phyloP scores from a whole-genome alignment of 2,113 vertebrate species.

The Theristicus caerulescens region DNA sequence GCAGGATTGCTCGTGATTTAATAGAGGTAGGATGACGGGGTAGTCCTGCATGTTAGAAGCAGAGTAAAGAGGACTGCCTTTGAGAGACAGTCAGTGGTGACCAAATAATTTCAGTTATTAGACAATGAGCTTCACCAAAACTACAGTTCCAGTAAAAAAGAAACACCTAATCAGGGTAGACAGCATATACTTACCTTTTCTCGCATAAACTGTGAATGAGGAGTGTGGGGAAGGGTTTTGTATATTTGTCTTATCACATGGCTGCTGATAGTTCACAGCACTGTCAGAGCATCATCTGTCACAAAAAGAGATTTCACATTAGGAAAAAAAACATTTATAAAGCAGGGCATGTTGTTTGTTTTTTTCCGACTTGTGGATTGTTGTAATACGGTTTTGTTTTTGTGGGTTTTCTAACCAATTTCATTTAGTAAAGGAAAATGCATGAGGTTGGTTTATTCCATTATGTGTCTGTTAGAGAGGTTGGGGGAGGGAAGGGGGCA shows the following conservation, averaged over 20 bases:
- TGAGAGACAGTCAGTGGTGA: background rate
- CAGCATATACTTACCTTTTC: background rate
- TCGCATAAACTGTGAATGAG: background rate
- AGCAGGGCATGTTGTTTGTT: background rate
- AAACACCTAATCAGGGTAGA: background rate
- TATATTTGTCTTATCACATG: background rate
- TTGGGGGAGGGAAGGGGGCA: constrained; percentile 36
- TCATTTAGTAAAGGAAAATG: constrained; percentile 5
- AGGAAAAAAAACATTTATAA: background rate
- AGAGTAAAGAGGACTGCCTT: background rate
- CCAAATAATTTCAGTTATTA: background rate
- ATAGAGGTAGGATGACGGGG: background rate
- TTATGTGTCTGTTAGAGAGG: constrained; percentile 31
- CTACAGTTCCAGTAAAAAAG: background rate
- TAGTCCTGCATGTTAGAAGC: background rate
- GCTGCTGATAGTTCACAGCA: background rate
- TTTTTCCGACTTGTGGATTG: background rate
- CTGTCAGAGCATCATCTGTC: background rate
- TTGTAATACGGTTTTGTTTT: background rate
- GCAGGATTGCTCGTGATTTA: background rate
- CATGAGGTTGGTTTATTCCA: constrained; percentile 43
- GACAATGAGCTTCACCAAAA: background rate
- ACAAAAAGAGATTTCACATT: background rate
- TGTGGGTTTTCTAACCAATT: background rate
- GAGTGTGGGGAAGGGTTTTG: background rate